phyloP scores from a whole-genome alignment of 1,140 invertebrate genomes.

The Rhagoletis zephyria region DNA sequence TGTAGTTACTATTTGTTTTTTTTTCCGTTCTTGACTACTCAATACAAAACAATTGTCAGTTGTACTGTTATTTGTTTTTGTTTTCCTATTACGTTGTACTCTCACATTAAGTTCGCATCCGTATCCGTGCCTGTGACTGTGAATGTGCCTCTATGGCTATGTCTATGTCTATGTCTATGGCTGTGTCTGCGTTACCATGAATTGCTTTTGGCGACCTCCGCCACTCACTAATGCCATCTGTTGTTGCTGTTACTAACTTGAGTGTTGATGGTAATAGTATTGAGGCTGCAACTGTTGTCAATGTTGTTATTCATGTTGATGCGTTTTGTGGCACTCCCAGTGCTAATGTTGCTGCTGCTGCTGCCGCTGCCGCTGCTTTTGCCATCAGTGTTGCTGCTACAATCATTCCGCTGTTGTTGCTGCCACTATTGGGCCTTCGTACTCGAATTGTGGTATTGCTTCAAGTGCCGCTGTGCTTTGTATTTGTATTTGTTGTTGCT shows the following conservation, averaged over 20 bases:
- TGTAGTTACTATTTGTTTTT: too few species aligned
- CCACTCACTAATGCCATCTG: neutral
- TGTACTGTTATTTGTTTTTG: neutral
- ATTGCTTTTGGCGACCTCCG: conserved; percentile 9
- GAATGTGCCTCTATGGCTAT: too few species aligned
- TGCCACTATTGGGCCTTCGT: neutral
- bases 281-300: conserved; percentile 51
- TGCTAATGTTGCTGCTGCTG: neutral
- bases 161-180: too few species aligned
- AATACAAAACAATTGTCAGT: neutral
- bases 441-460: neutral
- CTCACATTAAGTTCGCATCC: too few species aligned
- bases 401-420: neutral
- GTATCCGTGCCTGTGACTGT: too few species aligned
- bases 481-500: neutral
- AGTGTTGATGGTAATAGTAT: conserved; percentile 35
- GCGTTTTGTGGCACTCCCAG: conserved; percentile 33
- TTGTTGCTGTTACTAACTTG: conserved; percentile 1
- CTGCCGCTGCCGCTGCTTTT: too few species aligned
- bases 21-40: neutral
- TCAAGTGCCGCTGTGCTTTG: neutral
- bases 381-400: neutral
- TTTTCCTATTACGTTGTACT: neutral
- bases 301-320: conserved; percentile 47
- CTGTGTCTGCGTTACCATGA: neutral